These are phyloP conservation scores for Hypena proboscidalis DNA, from an alignment of 2,888 invertebrate species.

Conservation along the genomic window DNA sequence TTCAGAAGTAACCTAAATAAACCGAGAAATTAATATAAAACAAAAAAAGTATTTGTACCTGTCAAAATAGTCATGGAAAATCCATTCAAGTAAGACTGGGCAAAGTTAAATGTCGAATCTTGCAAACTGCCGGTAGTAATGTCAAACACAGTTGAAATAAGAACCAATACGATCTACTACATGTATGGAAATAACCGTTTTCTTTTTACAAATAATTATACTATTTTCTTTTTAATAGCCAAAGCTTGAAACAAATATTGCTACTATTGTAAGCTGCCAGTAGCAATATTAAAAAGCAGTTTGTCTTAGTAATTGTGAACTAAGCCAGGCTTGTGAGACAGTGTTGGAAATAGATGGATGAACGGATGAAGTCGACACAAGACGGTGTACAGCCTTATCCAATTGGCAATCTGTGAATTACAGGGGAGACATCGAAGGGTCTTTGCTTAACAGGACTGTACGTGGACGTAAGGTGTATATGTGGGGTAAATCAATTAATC, in stretches of 20 bases:
- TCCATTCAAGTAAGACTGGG: too few species aligned
- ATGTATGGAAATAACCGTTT: too few species aligned
- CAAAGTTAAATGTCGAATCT: too few species aligned
- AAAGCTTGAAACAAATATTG: neutral
- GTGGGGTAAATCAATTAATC: neutral
- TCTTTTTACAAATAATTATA: too few species aligned
- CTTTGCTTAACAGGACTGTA: neutral
- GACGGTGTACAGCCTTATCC: neutral
- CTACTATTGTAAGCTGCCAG: neutral
- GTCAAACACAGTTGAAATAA: too few species aligned
- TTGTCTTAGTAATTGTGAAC: conserved; percentile 1
- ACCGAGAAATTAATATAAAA: too few species aligned
- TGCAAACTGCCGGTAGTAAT: neutral
- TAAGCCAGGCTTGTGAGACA: neutral
- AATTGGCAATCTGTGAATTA: conserved; percentile 3
- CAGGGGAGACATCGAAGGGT: neutral
- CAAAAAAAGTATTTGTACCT: too few species aligned
- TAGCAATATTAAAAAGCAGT: neutral
- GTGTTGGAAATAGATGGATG: neutral
- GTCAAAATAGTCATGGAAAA: too few species aligned
- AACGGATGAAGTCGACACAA: neutral
- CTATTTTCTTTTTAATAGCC: too few species aligned
- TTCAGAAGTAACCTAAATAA: too few species aligned
- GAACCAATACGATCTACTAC: too few species aligned
- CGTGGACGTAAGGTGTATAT: neutral